Percentiles rank a stretch among this genome's conserved stretches.
phyloP scores from a whole-genome alignment of 2,797 vertebrate genomes.

The Coranthus polyacanthus region DNA sequence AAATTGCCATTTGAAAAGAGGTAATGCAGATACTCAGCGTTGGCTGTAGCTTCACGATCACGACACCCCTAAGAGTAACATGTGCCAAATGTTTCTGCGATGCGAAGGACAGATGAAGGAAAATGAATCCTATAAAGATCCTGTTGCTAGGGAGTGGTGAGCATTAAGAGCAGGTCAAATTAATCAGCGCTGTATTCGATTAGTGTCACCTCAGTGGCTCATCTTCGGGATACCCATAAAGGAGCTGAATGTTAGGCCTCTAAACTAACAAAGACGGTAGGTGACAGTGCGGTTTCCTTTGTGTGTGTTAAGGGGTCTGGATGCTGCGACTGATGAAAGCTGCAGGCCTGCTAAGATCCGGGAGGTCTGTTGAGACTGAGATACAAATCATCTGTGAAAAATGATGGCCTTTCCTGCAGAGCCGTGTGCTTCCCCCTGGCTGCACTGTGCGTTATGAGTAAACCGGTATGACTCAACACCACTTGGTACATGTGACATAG shows the following conservation, averaged over 20 bases:
- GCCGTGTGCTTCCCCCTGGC: neutral
- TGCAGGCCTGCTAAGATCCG: constrained; percentile 22
- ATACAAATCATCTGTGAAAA: constrained; percentile 51
- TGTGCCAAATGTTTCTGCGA: constrained; percentile 16
- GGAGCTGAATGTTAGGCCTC: neutral
- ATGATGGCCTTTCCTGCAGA: constrained; percentile 30
- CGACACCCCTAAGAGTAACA: too few species aligned
- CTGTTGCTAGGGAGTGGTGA: constrained; percentile 54
- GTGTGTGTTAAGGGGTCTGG: constrained; percentile 2
- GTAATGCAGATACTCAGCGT: neutral
- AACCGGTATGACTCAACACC: constrained; percentile 27
- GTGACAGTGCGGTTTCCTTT: too few species aligned
- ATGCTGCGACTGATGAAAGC: constrained; percentile 38
- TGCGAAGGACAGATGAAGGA: constrained; percentile 48
- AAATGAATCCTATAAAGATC: constrained; percentile 38
- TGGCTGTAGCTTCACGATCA: neutral
- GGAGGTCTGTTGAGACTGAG: constrained; percentile 21
- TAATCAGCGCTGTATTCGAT: constrained; percentile 35
- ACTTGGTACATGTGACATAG: constrained; percentile 38
- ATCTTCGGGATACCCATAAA: constrained; percentile 17
- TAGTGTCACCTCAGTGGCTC: constrained; percentile 34
- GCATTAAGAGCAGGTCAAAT: constrained; percentile 34
- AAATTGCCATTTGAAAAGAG: too few species aligned
- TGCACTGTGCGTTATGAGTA: constrained; percentile 20
- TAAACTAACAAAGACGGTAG: too few species aligned